Evolutionary conservation across 2,888 invertebrate species (phyloP).

Genomic region (Mesoligia furuncula): DNA sequence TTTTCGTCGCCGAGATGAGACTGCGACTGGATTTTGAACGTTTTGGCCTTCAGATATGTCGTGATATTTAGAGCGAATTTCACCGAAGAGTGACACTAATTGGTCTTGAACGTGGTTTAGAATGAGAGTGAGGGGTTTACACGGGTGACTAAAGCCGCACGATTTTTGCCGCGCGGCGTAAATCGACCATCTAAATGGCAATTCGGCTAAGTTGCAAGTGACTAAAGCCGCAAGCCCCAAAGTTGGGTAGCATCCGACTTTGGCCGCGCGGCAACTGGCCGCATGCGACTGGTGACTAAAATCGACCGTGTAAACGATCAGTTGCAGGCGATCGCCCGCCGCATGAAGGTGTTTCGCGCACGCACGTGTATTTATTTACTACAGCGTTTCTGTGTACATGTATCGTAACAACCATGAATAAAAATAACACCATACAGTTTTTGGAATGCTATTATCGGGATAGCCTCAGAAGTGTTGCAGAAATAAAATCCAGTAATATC

Average conservation of each 20-base stretch:
- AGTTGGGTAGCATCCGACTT: conserved; percentile 74
- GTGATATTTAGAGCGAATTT: not conserved
- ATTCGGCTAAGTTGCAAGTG: conserved; percentile 70
- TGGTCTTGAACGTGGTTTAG: not conserved
- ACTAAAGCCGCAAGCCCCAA: conserved; percentile 74
- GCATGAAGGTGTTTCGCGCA: conserved; percentile 43
- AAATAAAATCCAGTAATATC: no score
- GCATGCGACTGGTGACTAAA: conserved; percentile 71
- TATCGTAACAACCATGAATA: no score
- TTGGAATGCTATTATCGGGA: no score
- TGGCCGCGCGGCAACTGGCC: conserved; percentile 71
- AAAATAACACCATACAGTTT: no score
- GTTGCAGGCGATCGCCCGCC: conserved; percentile 35
- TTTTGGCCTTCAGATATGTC: no score
- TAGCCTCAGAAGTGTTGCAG: no score
- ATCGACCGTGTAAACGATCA: conserved; percentile 62
- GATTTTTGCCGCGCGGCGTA: conserved; percentile 67
- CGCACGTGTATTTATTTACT: conserved; percentile 63
- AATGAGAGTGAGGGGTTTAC: not conserved
- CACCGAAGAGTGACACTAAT: not conserved
- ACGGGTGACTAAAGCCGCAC: conserved; percentile 72
- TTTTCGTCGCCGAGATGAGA: no score
- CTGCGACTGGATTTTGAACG: no score
- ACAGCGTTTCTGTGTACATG: no score
- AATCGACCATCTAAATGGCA: conserved; percentile 68